Percentiles rank a stretch among this genome's conserved stretches.
Evolutionary conservation across 2,113 vertebrate species (phyloP).

Genomic region (Siphamia tubifer): DNA sequence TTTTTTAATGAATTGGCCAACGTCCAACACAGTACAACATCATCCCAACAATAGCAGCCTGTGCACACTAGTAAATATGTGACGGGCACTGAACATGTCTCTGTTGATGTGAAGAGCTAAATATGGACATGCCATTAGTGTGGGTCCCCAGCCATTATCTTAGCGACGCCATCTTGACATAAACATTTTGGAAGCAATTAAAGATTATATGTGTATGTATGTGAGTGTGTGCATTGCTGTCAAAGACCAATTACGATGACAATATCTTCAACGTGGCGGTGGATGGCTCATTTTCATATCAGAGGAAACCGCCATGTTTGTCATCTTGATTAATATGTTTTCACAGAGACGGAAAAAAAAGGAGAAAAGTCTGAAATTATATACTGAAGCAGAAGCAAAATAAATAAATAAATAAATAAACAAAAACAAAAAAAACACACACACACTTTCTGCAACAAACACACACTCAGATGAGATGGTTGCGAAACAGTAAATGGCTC

Average conservation of each 20-base stretch:
- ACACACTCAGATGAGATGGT: conserved; percentile 31
- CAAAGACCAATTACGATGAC: conserved; percentile 64
- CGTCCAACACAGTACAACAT: conserved; percentile 49
- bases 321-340: conserved; percentile 62
- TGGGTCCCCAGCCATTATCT: conserved; percentile 55
- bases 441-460: not conserved
- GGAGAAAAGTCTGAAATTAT: not conserved
- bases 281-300: conserved; percentile 64
- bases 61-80: conserved; percentile 32
- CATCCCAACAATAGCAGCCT: conserved; percentile 38
- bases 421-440: too few species aligned
- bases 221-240: conserved; percentile 28
- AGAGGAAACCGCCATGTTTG: conserved; percentile 34
- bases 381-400: not conserved
- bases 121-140: conserved; percentile 60
- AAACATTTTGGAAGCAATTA: conserved; percentile 69
- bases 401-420: too few species aligned
- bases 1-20: conserved; percentile 67
- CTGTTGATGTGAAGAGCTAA: conserved; percentile 47
- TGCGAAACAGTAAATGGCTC: conserved; percentile 61
- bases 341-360: not conserved
- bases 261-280: conserved; percentile 42
- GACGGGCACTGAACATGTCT: conserved; percentile 37
- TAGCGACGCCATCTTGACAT: conserved; percentile 54
- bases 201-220: conserved; percentile 27